Evolutionary conservation across 2,113 vertebrate genomes (phyloP).

Genomic region (Perca schrenkii): DNA sequence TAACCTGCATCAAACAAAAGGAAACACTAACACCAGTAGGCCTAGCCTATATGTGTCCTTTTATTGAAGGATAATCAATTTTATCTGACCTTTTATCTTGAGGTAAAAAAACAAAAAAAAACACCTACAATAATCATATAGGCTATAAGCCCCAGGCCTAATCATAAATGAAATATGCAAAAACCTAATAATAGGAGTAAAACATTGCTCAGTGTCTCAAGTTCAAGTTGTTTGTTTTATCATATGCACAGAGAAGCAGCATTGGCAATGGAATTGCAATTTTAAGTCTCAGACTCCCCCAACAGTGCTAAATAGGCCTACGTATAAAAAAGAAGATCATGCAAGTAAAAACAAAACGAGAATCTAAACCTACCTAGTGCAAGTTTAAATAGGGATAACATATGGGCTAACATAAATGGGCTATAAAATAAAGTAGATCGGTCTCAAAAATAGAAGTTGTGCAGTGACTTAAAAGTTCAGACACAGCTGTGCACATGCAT

Average conservation of each 20-base stretch:
- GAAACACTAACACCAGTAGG: not conserved
- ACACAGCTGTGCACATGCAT: not conserved
- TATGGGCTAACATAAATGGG: not conserved
- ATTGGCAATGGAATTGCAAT: not conserved
- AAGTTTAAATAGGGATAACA: not conserved
- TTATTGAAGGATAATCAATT: not conserved
- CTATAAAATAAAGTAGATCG: not conserved
- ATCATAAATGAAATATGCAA: not conserved
- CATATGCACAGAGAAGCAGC: not conserved
- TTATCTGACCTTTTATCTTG: no score
- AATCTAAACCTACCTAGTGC: not conserved
- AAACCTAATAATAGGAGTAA: not conserved
- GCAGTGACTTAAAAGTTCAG: not conserved
- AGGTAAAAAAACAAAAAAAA: no score
- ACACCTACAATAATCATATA: no score
- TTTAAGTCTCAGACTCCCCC: not conserved
- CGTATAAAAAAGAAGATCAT: not conserved
- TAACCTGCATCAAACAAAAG: no score
- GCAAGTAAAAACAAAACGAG: not conserved
- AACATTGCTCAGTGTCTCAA: not conserved
- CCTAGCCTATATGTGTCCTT: not conserved
- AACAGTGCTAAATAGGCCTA: not conserved
- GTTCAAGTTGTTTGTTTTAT: not conserved
- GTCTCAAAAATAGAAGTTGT: not conserved
- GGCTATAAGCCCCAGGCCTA: no score